Evolutionary conservation across 2,797 vertebrate species (phyloP).

Genomic region (Cephalopachus bancanus): DNA sequence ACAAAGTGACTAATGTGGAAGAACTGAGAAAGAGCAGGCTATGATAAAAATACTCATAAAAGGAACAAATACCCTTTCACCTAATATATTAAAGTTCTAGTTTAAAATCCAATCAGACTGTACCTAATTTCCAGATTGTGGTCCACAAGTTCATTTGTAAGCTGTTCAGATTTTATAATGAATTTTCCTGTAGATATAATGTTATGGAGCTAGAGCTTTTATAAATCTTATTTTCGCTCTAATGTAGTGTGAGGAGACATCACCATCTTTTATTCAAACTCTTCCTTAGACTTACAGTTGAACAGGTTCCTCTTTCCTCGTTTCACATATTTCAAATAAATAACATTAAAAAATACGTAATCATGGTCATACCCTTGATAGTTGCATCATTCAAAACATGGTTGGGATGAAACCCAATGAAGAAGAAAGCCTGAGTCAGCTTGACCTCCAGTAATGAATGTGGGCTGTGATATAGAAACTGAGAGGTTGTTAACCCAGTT

Average conservation of each 20-base stretch:
- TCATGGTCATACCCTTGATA: not conserved
- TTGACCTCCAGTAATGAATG: not conserved
- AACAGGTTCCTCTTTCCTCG: not conserved
- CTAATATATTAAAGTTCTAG: not conserved
- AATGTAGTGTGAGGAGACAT: not conserved
- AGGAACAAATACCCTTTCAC: not conserved
- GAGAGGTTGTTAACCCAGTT: not conserved
- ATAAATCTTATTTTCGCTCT: not conserved
- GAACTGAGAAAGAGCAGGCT: not conserved
- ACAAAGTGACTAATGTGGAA: not conserved
- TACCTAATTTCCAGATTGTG: not conserved
- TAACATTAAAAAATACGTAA: not conserved
- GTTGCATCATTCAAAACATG: not conserved
- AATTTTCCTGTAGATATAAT: not conserved
- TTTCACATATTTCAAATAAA: constrained; percentile 19
- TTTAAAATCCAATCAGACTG: not conserved
- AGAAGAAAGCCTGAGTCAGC: not conserved
- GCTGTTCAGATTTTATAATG: not conserved
- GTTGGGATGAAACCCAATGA: not conserved
- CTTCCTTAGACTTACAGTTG: not conserved
- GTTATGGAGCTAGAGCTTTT: not conserved
- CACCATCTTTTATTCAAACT: not conserved
- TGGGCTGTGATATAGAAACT: not conserved
- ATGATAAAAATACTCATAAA: not conserved
- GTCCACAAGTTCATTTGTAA: not conserved